Base-by-base conservation (phyloP, 2,888 invertebrate genomes). In the Neoascia interrupta region DNA sequence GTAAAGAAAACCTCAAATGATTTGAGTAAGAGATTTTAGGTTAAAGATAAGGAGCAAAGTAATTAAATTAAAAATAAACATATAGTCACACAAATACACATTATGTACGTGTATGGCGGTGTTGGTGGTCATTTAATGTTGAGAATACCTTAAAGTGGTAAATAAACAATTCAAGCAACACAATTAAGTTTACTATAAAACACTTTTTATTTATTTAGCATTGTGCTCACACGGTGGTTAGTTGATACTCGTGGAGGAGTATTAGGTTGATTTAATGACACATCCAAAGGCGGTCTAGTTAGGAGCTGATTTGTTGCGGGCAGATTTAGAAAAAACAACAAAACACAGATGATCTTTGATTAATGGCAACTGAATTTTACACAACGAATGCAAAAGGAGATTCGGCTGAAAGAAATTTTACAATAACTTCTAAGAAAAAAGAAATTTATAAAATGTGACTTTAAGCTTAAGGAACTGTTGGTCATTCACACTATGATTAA, bases 161-260 rank as follows among this genome's bases (percentile, higher is more conserved):
- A 63, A 54, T 41, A 54, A 72, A 53, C 47, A 54, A 56, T 72
- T 34, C 54, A 63, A 31, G 34, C 11, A 63, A 56, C 63, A 51
- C 54, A 72, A 63, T 72, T 16, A 47, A 63, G 45, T 56, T 43
- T 43, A 37, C 47, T 39, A 31, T 56, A 56, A 58, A 58, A 64
- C 37, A 53, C 36, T 37, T 64, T 66, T 49, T 72, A 64, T 73
- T 64, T 58, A 45, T 73, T 73, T 58, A 73, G 36, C 37, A 23
- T 34, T 31, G 39, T 51, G 28, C 15, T 36, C 26, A 28, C 26
- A n/a, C n/a, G n/a, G 15, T 28, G 51, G 45, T 37, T 45, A 36
- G 34, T 56, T 56, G 39, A 21, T 47, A 56, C 28, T 21, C 19
- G 54, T 18, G 16, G 37, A 21, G 66, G 47, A 66, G 56, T 21